Conservation (phyloP, 2,888 invertebrate species). For the Diplolepis rosae region DNA sequence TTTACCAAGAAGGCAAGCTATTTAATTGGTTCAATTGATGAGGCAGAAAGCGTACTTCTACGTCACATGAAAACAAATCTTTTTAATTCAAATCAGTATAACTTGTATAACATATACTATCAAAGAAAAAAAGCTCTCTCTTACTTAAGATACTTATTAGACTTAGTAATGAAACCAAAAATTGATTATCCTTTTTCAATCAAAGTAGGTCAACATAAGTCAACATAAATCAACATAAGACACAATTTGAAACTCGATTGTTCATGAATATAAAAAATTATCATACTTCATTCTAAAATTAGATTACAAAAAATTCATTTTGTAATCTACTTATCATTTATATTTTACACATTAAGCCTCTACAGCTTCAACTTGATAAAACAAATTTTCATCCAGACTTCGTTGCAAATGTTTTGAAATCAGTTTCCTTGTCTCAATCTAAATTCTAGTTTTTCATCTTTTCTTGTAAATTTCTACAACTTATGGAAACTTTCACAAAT, state of each 20-base stretch:
- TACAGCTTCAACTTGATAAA: background rate
- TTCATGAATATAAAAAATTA: too few relatives aligned
- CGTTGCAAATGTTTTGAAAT: background rate
- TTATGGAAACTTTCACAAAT: too few relatives aligned
- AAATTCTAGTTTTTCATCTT: background rate
- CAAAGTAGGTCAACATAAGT: too few relatives aligned
- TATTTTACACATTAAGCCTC: background rate
- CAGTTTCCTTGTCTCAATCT: background rate
- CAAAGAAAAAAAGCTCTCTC: too few relatives aligned
- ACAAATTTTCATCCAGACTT: background rate
- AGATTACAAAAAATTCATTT: background rate
- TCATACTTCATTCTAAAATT: background rate
- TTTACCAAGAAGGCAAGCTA: slow-evolving; percentile 46
- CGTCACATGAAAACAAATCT: background rate
- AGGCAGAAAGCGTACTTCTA: slow-evolving; percentile 40
- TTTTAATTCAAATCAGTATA: too few relatives aligned
- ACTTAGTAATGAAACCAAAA: background rate
- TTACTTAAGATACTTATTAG: too few relatives aligned
- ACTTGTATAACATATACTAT: too few relatives aligned
- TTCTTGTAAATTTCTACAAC: too few relatives aligned
- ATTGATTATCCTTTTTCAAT: background rate
- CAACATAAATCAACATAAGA: too few relatives aligned
- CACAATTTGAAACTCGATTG: too few relatives aligned
- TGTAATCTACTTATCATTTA: background rate
- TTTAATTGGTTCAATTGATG: slow-evolving; percentile 61